Base-by-base conservation (phyloP, 2,888 invertebrate species). In the Xestia sexstrigata region DNA sequence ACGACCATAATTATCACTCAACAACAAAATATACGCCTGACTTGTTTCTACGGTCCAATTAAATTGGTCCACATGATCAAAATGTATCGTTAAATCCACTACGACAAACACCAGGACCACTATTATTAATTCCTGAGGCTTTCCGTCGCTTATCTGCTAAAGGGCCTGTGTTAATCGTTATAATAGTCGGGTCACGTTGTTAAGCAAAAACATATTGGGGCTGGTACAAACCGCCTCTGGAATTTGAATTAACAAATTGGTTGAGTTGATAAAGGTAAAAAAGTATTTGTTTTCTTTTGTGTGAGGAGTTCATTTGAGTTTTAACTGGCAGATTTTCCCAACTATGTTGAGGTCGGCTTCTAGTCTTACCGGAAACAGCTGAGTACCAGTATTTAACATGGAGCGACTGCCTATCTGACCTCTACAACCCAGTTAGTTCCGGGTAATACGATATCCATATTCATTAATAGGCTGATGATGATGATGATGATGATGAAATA, bases 121-220 rank as follows among this genome's bases (percentile, higher is more conserved):
- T 74, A 67, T 78, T 63, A 74, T 75, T 80, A 78, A 82, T 82
- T 82, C 79, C 60, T 65, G 9, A 67, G 58, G 85, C 74, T 55
- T 81, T 49, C 65, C 42, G 63, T 55, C 63, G 78, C 82, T 84
- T 81, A 82, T 85, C 83, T 78, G 42, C 9, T 73, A 55, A 70
- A 81, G 67, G 83, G 78, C 74, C 68, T 15, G 13, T 45, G 74
- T 84, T 78, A 84, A 52, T 81, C 49, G 73, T 80, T 70, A 62
- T 76, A 55, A 65, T 45, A 81, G 70, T 78, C 85, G 65, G 62
- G 63, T 68, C 82, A 84, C 84, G 85, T 82, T 55, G 66, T 55
- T 47, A 78, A 72, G 82, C 82, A 84, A 82, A 83, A 83, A 83
- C 85, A 81, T 73, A 84, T 80, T 80, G 74, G 65, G 65, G 26